These are phyloP conservation scores for Elysia crispata DNA, from an alignment of 2,888 invertebrate species.

Conservation along the genomic window DNA sequence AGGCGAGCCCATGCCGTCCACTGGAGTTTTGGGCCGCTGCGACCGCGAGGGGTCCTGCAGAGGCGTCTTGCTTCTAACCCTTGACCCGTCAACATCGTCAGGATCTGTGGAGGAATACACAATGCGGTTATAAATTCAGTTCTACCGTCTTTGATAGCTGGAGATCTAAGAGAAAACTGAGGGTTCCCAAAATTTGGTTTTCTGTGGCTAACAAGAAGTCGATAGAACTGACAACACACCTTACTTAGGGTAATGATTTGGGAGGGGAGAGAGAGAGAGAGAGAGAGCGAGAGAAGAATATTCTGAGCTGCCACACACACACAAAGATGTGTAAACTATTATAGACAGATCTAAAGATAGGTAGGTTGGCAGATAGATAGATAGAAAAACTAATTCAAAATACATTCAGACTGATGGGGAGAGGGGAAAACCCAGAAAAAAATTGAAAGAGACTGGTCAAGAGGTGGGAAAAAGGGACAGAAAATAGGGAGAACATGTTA, in stretches of 20 bases:
- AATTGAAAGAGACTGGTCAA: too few species aligned
- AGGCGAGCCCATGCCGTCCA: constrained; percentile 64
- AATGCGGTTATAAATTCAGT: background rate
- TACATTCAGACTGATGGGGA: too few species aligned
- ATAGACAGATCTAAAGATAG: background rate
- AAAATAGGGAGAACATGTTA: too few species aligned
- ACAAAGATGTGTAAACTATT: too few species aligned
- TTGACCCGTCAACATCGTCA: constrained; percentile 47
- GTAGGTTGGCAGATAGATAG: background rate
- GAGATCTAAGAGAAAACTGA: constrained; percentile 3
- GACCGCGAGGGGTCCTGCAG: constrained; percentile 40
- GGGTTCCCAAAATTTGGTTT: too few species aligned
- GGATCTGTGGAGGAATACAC: constrained; percentile 27
- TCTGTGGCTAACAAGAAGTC: too few species aligned
- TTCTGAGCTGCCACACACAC: too few species aligned
- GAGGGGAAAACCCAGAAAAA: too few species aligned
- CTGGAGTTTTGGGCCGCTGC: constrained; percentile 63
- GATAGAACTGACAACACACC: background rate
- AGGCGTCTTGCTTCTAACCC: constrained; percentile 60
- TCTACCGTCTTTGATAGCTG: too few species aligned
- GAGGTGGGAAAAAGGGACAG: too few species aligned
- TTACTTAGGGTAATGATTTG: background rate
- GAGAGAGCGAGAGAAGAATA: constrained; percentile 33
- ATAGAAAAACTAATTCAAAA: too few species aligned
- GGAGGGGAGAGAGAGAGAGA: constrained; percentile 24